These are phyloP conservation scores for Dicycla oo DNA, from an alignment of 2,888 invertebrate species.

Conservation along the genomic window DNA sequence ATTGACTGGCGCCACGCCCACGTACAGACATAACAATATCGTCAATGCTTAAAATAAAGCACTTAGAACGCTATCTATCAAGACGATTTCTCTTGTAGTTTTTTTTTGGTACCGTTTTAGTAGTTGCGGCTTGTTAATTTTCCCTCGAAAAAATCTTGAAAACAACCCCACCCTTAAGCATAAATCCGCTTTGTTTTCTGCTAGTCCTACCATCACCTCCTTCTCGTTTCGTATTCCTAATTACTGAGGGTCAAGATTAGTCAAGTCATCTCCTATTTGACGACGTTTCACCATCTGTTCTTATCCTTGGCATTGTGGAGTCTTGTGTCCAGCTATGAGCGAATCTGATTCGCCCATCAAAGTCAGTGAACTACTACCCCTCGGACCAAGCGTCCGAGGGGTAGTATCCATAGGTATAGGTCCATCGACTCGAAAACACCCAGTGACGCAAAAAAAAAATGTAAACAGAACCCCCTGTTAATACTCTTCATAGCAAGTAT, in stretches of 20 bases:
- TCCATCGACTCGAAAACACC: too few species aligned
- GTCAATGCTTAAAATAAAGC: slow-evolving; percentile 82
- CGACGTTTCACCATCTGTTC: too few species aligned
- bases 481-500: neutral
- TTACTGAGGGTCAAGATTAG: too few species aligned
- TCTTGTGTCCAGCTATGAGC: too few species aligned
- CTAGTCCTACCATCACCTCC: neutral
- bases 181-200: neutral
- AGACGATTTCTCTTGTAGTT: slow-evolving; percentile 50
- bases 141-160: neutral
- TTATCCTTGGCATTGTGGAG: too few species aligned
- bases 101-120: slow-evolving; percentile 49
- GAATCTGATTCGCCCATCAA: too few species aligned
- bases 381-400: too few species aligned
- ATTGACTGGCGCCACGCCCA: slow-evolving; percentile 76
- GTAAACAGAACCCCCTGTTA: slow-evolving; percentile 29
- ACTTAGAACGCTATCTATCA: slow-evolving; percentile 84
- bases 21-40: slow-evolving; percentile 80
- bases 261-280: too few species aligned
- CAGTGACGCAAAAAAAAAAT: neutral
- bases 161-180: neutral
- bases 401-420: too few species aligned
- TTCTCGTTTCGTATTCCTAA: too few species aligned
- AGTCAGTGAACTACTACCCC: too few species aligned
- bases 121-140: slow-evolving; percentile 10